A percentile compares a stretch with the other conserved stretches of the same genome.
These are phyloP conservation scores for Phenacoccus solenopsis DNA, from an alignment of 1,140 invertebrate genomes.

Conservation along the genomic window DNA sequence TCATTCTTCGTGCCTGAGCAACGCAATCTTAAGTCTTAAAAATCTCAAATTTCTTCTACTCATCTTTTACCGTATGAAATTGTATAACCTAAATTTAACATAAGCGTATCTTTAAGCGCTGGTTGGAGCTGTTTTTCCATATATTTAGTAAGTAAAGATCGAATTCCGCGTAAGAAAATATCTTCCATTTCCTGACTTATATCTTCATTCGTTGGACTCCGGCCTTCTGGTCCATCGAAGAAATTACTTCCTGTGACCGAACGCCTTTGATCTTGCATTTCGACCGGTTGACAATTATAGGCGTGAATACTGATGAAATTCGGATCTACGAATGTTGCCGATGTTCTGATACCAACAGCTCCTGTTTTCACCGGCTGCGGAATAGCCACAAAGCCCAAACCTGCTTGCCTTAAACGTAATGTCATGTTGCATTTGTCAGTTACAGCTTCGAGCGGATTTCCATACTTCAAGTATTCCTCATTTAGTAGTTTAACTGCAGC, in stretches of 20 bases:
- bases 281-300: constrained; percentile 51
- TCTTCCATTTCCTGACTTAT: constrained; percentile 56
- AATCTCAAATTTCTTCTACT: background rate
- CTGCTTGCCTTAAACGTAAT: constrained; percentile 54
- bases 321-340: constrained; percentile 66
- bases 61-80: constrained; percentile 54
- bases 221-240: constrained; percentile 32
- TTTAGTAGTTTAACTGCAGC: constrained; percentile 34
- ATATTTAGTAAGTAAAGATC: constrained; percentile 62
- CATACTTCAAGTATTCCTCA: constrained; percentile 22
- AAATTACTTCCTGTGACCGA: constrained; percentile 27
- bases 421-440: constrained; percentile 59
- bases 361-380: constrained; percentile 35
- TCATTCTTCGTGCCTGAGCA: too few relatives aligned
- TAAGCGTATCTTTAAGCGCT: constrained; percentile 67
- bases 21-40: too few relatives aligned
- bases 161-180: constrained; percentile 61
- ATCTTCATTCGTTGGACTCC: constrained; percentile 29
- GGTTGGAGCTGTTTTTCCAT: constrained; percentile 69
- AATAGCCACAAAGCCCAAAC: constrained; percentile 52
- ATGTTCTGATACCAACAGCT: constrained; percentile 46
- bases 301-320: constrained; percentile 71
- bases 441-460: constrained; percentile 30
- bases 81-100: constrained; percentile 72
- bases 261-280: constrained; percentile 32